phyloP scores from a whole-genome alignment of 2,113 vertebrate species.

The Benitochromis conjunctus region DNA sequence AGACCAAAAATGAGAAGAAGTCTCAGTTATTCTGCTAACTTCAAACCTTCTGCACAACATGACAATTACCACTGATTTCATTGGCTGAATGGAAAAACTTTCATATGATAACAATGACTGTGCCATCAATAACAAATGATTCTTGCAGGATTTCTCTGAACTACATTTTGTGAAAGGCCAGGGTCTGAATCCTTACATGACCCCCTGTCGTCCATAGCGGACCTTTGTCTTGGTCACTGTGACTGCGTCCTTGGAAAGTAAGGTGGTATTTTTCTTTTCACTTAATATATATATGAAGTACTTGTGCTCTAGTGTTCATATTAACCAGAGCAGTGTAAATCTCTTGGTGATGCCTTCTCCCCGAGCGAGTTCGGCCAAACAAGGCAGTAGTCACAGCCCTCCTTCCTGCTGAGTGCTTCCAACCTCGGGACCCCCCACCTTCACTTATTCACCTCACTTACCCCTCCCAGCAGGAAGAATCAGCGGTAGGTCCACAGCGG shows the following conservation, averaged over 20 bases:
- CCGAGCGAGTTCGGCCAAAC: neutral
- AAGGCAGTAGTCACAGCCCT: conserved; percentile 19
- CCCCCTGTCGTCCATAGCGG: neutral
- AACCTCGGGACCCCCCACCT: conserved; percentile 39
- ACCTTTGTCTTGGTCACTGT: neutral
- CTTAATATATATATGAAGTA: neutral
- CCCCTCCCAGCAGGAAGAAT: conserved; percentile 72
- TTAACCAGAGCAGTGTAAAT: neutral
- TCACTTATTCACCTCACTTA: conserved; percentile 27
- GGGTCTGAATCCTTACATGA: neutral
- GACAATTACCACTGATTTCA: neutral
- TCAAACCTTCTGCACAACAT: neutral
- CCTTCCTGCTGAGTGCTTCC: conserved; percentile 29
- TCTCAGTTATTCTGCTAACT: neutral
- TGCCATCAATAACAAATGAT: rapidly evolving
- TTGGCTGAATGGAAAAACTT: neutral
- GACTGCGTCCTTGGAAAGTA: neutral
- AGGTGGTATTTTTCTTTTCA: neutral
- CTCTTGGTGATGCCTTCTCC: neutral
- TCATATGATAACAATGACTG: neutral
- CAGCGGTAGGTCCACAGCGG: conserved; percentile 73
- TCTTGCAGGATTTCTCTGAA: neutral
- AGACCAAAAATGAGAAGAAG: neutral
- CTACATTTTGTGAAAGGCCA: rapidly evolving
- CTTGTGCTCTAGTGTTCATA: neutral